phyloP scores from a whole-genome alignment of 1,140 invertebrate species.

The Leptinotarsa lineolata region DNA sequence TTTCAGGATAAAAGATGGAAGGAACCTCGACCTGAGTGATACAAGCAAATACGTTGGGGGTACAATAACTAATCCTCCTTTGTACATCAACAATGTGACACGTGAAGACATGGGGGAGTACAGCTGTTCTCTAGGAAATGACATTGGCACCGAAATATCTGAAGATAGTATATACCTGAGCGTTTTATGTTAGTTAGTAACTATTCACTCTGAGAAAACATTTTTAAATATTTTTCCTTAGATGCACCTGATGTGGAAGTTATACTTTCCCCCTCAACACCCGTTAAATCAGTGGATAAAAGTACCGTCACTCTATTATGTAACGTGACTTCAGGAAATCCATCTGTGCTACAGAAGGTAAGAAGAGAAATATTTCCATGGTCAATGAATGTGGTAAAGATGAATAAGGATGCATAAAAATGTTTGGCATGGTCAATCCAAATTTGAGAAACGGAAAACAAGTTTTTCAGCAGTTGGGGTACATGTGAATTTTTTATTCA shows the following conservation, averaged over 20 bases:
- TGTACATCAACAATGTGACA: conserved; percentile 77
- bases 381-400: no score
- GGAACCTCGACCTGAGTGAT: conserved; percentile 65
- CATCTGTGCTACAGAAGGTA: conserved; percentile 66
- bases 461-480: no score
- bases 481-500: no score
- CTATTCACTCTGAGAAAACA: background rate
- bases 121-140: conserved; percentile 77
- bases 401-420: no score
- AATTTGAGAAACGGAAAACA: no score
- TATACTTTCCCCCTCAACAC: conserved; percentile 72
- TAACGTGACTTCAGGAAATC: conserved; percentile 73
- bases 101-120: conserved; percentile 81
- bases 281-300: conserved; percentile 79
- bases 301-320: conserved; percentile 82
- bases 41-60: conserved; percentile 74
- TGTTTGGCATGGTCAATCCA: no score
- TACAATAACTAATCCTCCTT: conserved; percentile 69
- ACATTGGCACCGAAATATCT: conserved; percentile 72
- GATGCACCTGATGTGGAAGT: conserved; percentile 78
- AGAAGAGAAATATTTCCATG: conserved; percentile 35
- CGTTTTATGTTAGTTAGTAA: conserved; percentile 74
- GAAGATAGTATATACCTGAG: conserved; percentile 71
- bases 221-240: conserved; percentile 48
- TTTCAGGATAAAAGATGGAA: conserved; percentile 74